Conservation (phyloP, 2,888 invertebrate species). For the Carterocephalus palaemon region DNA sequence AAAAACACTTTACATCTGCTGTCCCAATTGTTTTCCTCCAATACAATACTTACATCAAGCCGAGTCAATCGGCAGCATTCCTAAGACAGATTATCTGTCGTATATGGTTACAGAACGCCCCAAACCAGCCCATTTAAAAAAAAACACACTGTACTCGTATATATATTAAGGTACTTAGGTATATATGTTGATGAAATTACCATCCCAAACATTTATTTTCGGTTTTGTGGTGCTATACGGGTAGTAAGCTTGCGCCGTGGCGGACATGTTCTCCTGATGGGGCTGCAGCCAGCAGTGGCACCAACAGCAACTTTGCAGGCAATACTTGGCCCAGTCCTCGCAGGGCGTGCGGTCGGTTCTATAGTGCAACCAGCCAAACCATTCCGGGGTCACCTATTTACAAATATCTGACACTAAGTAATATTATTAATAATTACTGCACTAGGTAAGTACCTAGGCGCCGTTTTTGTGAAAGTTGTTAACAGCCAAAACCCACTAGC, state of each 20-base stretch:
- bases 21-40: too few relatives aligned
- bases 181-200: slow-evolving; percentile 36
- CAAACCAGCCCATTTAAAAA: too few relatives aligned
- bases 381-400: slow-evolving; percentile 94
- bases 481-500: too few relatives aligned
- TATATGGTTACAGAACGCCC: too few relatives aligned
- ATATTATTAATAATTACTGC: neutral
- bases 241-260: slow-evolving; percentile 49
- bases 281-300: slow-evolving; percentile 50
- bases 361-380: slow-evolving; percentile 98
- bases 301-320: slow-evolving; percentile 41
- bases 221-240: slow-evolving; percentile 51
- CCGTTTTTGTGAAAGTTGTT: too few relatives aligned
- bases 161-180: too few relatives aligned
- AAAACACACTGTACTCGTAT: too few relatives aligned
- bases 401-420: slow-evolving; percentile 37
- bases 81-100: too few relatives aligned
- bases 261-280: slow-evolving; percentile 49
- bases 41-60: too few relatives aligned
- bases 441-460: too few relatives aligned
- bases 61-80: too few relatives aligned
- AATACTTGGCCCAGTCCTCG: slow-evolving; percentile 53
- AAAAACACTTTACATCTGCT: too few relatives aligned
- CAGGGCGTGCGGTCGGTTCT: slow-evolving; percentile 79
- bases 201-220: slow-evolving; percentile 51